A percentile compares a stretch with the other conserved stretches of the same genome.
These are phyloP conservation scores for Stylophora pistillata DNA, from an alignment of 64 coral and sea anemone genomes.

Conservation along the genomic window DNA sequence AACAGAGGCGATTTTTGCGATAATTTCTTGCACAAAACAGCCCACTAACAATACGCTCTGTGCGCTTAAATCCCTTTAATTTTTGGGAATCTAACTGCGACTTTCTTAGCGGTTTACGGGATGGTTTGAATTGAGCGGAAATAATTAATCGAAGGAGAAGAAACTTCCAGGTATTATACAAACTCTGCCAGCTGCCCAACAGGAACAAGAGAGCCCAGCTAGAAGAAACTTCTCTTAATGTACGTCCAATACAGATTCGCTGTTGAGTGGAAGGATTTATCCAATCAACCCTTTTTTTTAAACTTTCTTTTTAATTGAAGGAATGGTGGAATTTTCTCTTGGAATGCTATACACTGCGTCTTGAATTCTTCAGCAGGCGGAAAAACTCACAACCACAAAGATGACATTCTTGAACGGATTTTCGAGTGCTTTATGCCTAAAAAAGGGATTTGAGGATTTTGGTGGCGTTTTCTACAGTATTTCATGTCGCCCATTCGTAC, in stretches of 20 bases:
- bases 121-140: slow-evolving; percentile 20
- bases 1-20: background rate
- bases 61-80: slow-evolving; percentile 21
- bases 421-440: background rate
- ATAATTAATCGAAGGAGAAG: slow-evolving; percentile 9
- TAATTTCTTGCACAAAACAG: background rate
- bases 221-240: background rate
- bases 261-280: too few relatives aligned
- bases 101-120: slow-evolving; percentile 15
- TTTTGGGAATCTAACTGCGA: slow-evolving; percentile 6
- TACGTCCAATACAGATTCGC: too few relatives aligned
- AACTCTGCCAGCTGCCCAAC: background rate
- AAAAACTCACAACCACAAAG: background rate
- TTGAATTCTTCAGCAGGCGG: slow-evolving; percentile 2
- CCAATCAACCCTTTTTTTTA: background rate
- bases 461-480: slow-evolving; percentile 3
- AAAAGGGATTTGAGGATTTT: slow-evolving; percentile 45
- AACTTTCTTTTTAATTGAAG: background rate
- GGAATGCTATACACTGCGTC: background rate
- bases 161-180: background rate
- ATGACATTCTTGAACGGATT: slow-evolving; percentile 27
- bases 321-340: background rate
- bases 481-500: slow-evolving; percentile 7
- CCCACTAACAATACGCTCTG: background rate
- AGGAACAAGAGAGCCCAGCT: background rate